These are phyloP conservation scores for Omphaloscelis lunosa DNA, from an alignment of 2,888 invertebrate species.

Conservation along the genomic window DNA sequence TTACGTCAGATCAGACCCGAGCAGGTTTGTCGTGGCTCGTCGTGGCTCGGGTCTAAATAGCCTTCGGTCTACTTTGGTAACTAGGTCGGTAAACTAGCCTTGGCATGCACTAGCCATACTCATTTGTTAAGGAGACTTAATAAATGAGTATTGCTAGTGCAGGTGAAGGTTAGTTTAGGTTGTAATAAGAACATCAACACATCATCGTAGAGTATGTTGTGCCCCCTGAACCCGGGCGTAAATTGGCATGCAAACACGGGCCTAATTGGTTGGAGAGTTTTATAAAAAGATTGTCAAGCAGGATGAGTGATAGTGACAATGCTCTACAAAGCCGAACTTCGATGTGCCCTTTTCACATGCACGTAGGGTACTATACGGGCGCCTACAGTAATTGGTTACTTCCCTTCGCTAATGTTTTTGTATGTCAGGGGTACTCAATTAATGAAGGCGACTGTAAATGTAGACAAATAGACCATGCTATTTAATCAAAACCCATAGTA, in stretches of 20 bases:
- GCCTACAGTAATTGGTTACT: slow-evolving; percentile 4
- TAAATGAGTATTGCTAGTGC: background rate
- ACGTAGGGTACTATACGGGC: background rate
- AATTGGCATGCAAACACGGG: background rate
- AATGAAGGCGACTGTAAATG: background rate
- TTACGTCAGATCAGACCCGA: background rate
- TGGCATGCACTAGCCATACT: too few species aligned
- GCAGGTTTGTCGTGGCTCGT: too few species aligned
- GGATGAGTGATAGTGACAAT: background rate
- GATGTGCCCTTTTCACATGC: background rate
- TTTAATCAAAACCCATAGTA: background rate
- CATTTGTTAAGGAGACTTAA: too few species aligned
- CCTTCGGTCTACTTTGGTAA: too few species aligned
- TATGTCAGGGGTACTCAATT: background rate
- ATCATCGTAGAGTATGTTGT: too few species aligned
- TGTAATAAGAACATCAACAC: background rate
- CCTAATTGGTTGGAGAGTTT: background rate
- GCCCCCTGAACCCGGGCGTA: background rate
- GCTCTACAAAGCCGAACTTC: background rate
- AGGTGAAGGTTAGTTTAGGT: background rate
- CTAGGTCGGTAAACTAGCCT: too few species aligned
- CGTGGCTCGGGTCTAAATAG: too few species aligned
- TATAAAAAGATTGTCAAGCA: background rate
- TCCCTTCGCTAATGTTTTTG: slow-evolving; percentile 1
- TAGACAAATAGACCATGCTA: background rate